Evolutionary conservation across 2,113 vertebrate genomes (phyloP), one percentile per base, ranked within the genome.

Genomic region (Thomomys bottae): DNA sequence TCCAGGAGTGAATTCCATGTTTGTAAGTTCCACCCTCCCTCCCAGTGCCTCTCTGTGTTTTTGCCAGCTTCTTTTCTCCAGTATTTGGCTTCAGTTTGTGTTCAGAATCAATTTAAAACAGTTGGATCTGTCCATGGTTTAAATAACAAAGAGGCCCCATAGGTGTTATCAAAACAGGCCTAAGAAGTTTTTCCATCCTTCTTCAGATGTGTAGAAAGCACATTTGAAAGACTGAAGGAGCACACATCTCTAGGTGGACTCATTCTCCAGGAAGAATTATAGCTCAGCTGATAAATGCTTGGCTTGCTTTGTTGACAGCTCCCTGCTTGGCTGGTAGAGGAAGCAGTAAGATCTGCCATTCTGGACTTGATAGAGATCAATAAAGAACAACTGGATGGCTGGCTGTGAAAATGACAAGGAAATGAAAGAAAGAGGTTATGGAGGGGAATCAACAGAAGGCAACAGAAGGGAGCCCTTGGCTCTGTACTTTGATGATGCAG

Each of bases 401-500:
- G 57, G 84, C 86, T 83, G 68, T 34, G 83, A n/a, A 81, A n/a
- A 81, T 89, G 75, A 76, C 11, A 34, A 21, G 57, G 28, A 54
- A 80, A n/a, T 57, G n/a, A 73, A 73, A 82, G 40, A 59, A 80
- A 67, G 18, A 30, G 38, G 36, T 38, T 32, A 72, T 73, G 23
- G 0, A n/a, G n/a, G 10, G 23, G 57, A 78, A 26, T 36, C 24
- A 32, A 30, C 78, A 70, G 83, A 10, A 20, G 34, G 64, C 9
- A 23, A 34, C 81, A 18, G 34, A 6, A 78, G 54, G 32, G 68
- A 34, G 61, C 54, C 26, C 40, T 3, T 3, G 11, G 24, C 61
- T 42, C 28, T 15, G 14, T 24, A 32, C 49, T 88, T 82, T 24
- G 66, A 84, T 49, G 49, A 88, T 5, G 40, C 66, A 26, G 70